Base-by-base conservation (phyloP, 2,113 vertebrate genomes). In the Petrocephalus zakoni region DNA sequence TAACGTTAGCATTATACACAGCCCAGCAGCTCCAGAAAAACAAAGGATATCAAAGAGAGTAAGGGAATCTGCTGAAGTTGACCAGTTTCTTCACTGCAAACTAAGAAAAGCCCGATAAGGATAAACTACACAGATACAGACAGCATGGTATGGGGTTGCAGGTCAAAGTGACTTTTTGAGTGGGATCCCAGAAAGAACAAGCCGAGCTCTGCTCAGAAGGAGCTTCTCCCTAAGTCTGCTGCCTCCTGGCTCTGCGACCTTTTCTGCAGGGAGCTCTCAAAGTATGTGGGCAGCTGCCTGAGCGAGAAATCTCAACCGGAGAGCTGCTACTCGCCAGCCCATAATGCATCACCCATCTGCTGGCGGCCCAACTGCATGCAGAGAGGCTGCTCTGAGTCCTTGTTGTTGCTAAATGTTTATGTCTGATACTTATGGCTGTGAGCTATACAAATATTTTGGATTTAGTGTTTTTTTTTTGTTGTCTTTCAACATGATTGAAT, bases 361-460 rank as follows among this genome's bases (percentile, higher is more conserved):
- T 83, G 42, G 7, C 10, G 19, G 81, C 81, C 42, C 19, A 83
- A 47, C 19, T 49, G 46, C 81, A 46, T 7, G 3, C 37, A 83
- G 81, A 83, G 37, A 81, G 37, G 81, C 37, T 83, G 81, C 42
- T 81, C 42, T 2, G 5, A 46, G 75, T 42, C 75, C 34, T n/a
- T 25, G 46, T 83, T 83, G 37, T 22, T 10, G 19, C 46, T 22
- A 46, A 83, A 83, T 83, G 46, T 83, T 83, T 49, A 83, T 83
- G 15, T 49, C 78, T 46, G 21, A 83, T 83, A 47, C 81, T 83
- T 37, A 11, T 81, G 37, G 42, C 29, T 42, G 37, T 49, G 46
- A 83, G 81, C 46, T 83, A 83, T 51, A 83, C 81, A 83, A 83
- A 83, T 83, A 83, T 78, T 78, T 78, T 42, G 34, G 72, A 37